Base-by-base conservation (phyloP, 2,797 vertebrate genomes). In the Gobionotothen gibberifrons region DNA sequence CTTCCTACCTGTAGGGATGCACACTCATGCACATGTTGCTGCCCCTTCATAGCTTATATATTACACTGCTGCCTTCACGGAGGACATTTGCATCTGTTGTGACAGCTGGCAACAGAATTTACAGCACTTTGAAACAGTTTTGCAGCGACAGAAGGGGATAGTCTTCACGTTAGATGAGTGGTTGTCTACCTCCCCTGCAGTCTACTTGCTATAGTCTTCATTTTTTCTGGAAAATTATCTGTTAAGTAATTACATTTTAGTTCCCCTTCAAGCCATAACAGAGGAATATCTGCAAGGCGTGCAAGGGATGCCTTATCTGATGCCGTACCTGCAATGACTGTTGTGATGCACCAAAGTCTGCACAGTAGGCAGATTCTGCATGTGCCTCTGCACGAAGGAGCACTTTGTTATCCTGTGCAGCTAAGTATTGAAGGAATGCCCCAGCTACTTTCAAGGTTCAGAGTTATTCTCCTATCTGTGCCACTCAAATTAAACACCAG, bases 331-430 rank as follows among this genome's bases (percentile, higher is more conserved):
- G 69, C 71, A 53, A 55, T 53, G 51, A 66, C 75, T 80, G 70
- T 69, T 47, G 74, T 58, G 69, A 66, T 76, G 76, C 74, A 56
- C 69, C 51, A 79, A 13, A 74, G 66, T 62, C 43, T 75, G 71
- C 76, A 76, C 44, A 42, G 49, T 77, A 67, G 62, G 72, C 76
- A 86, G 49, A 81, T 84, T 78, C 64, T 75, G 32, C 54, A 26
- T 74, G 55, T 72, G 47, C 61, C 40, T 78, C 49, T 48, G 46
- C 48, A 72, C 64, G 66, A 81, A 77, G 57, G 49, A 72, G 52
- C 69, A 47, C 59, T 86, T 78, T 87, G 76, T 83, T 82, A 77
- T 68, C 66, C 21, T 11, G 49, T 66, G 43, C 56, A 78, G 62
- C 67, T 61, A 84, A 85, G 69, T 39, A 72, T 66, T 59, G 55